A percentile compares a stretch with the other conserved stretches of the same genome.
Conservation (phyloP, 2,113 vertebrate genomes). For the Spheniscus mendiculus region DNA sequence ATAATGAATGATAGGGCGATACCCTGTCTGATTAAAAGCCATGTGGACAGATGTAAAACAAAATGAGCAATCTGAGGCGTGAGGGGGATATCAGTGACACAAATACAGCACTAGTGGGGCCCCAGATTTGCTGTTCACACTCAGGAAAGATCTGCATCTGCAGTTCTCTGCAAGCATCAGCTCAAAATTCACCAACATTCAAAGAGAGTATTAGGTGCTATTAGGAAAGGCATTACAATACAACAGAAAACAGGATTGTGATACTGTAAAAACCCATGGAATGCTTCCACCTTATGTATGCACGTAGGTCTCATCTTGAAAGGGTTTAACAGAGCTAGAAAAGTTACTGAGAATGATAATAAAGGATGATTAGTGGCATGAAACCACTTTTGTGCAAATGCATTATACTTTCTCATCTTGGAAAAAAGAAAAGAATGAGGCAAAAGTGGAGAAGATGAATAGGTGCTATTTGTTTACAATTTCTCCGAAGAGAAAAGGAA, state of each 20-base stretch:
- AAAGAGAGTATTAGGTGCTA: neutral
- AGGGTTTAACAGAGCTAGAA: neutral
- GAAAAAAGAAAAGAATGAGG: neutral
- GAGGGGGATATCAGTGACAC: rapidly evolving
- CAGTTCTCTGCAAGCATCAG: neutral
- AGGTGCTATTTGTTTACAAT: neutral
- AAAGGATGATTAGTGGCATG: neutral
- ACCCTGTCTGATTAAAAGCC: neutral
- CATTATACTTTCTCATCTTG: neutral
- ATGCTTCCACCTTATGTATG: neutral
- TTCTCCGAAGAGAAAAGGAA: neutral
- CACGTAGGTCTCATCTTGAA: neutral
- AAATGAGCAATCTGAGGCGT: rapidly evolving
- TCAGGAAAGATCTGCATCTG: neutral
- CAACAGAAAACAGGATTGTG: neutral
- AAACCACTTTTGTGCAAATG: neutral
- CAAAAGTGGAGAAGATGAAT: neutral
- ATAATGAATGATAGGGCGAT: rapidly evolving
- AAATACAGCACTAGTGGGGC: neutral
- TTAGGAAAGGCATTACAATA: neutral
- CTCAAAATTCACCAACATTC: neutral
- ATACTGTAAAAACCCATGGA: neutral
- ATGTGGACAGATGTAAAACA: neutral
- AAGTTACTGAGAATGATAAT: neutral
- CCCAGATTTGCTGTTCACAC: neutral